A percentile compares a stretch with the other conserved stretches of the same genome.
These are phyloP conservation scores for Formica exsecta DNA, from an alignment of 1,140 invertebrate genomes.

Conservation along the genomic window DNA sequence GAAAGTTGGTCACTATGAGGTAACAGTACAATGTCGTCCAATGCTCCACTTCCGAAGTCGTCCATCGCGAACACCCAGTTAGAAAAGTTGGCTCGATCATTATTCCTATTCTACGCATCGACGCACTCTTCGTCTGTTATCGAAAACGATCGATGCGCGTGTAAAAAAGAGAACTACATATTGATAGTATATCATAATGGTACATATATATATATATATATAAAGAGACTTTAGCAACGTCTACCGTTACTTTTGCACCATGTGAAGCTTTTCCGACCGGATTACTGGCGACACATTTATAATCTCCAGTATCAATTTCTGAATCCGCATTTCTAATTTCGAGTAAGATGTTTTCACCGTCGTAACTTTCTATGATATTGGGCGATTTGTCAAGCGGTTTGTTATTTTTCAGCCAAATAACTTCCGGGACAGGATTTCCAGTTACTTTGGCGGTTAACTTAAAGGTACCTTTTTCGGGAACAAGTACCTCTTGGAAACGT, in stretches of 20 bases:
- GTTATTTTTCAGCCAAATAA: conserved; percentile 96
- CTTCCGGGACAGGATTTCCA: conserved; percentile 94
- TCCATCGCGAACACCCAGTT: conserved; percentile 43
- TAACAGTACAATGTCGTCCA: conserved; percentile 47
- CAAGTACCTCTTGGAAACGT: conserved; percentile 94
- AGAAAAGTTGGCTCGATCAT: conserved; percentile 55
- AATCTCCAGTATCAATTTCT: conserved; percentile 94
- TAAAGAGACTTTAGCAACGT: conserved; percentile 94
- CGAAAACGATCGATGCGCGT: conserved; percentile 50
- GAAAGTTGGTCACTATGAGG: conserved; percentile 57
- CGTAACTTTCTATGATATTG: conserved; percentile 91
- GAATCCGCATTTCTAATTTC: conserved; percentile 93
- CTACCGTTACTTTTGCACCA: conserved; percentile 93
- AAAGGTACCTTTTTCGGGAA: conserved; percentile 93
- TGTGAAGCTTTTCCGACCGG: conserved; percentile 94
- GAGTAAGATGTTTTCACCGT: conserved; percentile 94
- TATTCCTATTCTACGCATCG: conserved; percentile 40
- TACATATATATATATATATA: no score
- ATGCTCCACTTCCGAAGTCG: conserved; percentile 53
- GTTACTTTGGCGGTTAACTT: conserved; percentile 94
- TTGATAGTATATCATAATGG: no score
- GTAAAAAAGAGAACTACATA: conserved; percentile 24
- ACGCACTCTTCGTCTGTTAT: conserved; percentile 19
- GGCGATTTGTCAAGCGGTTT: conserved; percentile 92
- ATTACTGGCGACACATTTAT: conserved; percentile 95